Base-by-base conservation (phyloP, 2,888 invertebrate species). In the Ernsta delagoae region DNA sequence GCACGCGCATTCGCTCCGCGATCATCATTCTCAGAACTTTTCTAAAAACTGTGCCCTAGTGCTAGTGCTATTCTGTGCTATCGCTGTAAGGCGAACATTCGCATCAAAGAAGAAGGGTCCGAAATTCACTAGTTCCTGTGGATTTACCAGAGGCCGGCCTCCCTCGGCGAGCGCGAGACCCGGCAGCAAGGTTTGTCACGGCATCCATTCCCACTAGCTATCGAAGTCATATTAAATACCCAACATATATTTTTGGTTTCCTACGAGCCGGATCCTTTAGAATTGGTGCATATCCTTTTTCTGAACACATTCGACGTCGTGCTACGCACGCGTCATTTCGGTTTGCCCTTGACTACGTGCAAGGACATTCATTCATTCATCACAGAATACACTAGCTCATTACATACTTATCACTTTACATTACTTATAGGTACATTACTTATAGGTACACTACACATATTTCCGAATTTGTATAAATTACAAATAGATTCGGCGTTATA, bases 131-230 rank as follows among this genome's bases (percentile, higher is more conserved):
- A 48, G 48, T 48, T 48, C 48, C 48, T 48, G n/a, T 48, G 48
- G n/a, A n/a, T n/a, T n/a, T n/a, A n/a, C n/a, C n/a, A 48, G 48
- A 48, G 48, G 48, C 48, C 48, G 48, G 48, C 48, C 48, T 48
- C 48, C 48, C 48, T 5, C n/a, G 1, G n/a, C n/a, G 48, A 48
- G 48, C n/a, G 48, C 48, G 48, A 48, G 48, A 48, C 48, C 48
- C 48, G 48, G 48, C 48, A 16, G 50, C 50, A 50, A 16, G 50
- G 50, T 50, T 16, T 4, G 50, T 50, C n/a, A 8, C 5, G 9
- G 1, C 50, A 12, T 8, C 8, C 4, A 5, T 16, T 8, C 3
- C 1, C n/a, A n/a, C 1, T 50, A 50, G 50, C 16, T 50, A 50
- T 50, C 50, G 50, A 50, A 50, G 50, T 50, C 8, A 12, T n/a